phyloP scores from a whole-genome alignment of 1,140 invertebrate genomes.

The Dreissena rostriformis region DNA sequence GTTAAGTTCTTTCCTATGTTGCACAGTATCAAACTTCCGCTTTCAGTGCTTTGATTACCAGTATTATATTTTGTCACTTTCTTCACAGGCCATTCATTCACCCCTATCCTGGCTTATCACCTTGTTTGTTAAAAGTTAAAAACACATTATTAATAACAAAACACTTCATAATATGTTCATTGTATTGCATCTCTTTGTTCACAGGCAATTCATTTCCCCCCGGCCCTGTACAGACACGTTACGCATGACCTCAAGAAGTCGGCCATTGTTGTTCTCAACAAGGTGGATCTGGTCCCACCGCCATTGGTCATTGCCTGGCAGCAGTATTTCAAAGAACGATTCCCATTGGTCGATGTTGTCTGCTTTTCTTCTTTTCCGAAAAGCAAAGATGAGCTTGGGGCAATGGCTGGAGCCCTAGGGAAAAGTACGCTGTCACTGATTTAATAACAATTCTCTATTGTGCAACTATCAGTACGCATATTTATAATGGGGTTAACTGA shows the following conservation, averaged over 20 bases:
- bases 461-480: too few relatives aligned
- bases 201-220: constrained; percentile 89
- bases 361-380: constrained; percentile 91
- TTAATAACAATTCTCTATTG: too few relatives aligned
- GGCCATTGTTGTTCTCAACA: constrained; percentile 95
- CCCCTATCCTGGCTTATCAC: too few relatives aligned
- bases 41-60: too few relatives aligned
- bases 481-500: too few relatives aligned
- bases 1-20: too few relatives aligned
- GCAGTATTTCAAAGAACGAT: constrained; percentile 88
- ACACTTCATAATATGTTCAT: too few relatives aligned
- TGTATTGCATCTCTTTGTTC: constrained; percentile 24
- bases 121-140: too few relatives aligned
- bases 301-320: constrained; percentile 93
- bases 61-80: too few relatives aligned
- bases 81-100: too few relatives aligned
- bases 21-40: too few relatives aligned
- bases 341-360: constrained; percentile 89
- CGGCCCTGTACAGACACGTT: constrained; percentile 92
- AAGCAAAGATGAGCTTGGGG: constrained; percentile 46
- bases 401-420: constrained; percentile 51
- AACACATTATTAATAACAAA: too few relatives aligned
- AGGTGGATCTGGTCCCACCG: constrained; percentile 93
- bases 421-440: constrained; percentile 10
- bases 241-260: constrained; percentile 88